Evolutionary conservation across 2,888 invertebrate species (phyloP).

Genomic region (Meteorus cinctellus): DNA sequence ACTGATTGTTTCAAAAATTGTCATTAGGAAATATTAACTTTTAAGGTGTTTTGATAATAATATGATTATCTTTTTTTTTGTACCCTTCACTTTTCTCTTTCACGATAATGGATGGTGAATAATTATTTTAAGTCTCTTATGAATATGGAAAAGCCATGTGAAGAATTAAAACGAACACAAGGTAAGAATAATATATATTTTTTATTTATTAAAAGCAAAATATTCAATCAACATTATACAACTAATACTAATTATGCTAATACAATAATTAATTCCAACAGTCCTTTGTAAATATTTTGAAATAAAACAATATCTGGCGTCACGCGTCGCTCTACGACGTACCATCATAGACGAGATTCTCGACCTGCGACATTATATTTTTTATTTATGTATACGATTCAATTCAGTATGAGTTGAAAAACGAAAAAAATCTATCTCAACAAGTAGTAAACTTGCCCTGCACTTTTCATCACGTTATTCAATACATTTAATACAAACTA

Average conservation of each 20-base stretch:
- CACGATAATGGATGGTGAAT: background rate
- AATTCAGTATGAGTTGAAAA: conserved; percentile 27
- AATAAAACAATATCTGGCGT: conserved; percentile 32
- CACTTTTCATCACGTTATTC: too few relatives aligned
- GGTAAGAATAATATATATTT: conserved; percentile 18
- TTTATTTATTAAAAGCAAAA: conserved; percentile 12
- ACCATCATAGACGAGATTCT: conserved; percentile 60
- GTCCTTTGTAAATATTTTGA: conserved; percentile 35
- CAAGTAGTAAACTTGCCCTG: too few relatives aligned
- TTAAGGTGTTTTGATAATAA: conserved; percentile 25
- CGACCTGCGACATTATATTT: conserved; percentile 69
- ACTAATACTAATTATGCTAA: conserved; percentile 13
- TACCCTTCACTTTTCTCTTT: background rate
- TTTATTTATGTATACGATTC: conserved; percentile 53
- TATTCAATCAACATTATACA: conserved; percentile 15
- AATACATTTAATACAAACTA: too few relatives aligned
- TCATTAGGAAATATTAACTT: conserved; percentile 24
- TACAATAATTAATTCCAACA: conserved; percentile 32
- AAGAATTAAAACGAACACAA: conserved; percentile 32
- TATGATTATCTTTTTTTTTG: conserved; percentile 5
- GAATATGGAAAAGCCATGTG: background rate
- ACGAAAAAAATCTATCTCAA: background rate
- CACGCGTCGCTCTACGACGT: conserved; percentile 56
- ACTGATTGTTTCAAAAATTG: conserved; percentile 26
- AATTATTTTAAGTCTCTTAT: too few relatives aligned